Evolutionary conservation across 1,140 invertebrate genomes (phyloP).

Genomic region (Drosophila nigromelanica): DNA sequence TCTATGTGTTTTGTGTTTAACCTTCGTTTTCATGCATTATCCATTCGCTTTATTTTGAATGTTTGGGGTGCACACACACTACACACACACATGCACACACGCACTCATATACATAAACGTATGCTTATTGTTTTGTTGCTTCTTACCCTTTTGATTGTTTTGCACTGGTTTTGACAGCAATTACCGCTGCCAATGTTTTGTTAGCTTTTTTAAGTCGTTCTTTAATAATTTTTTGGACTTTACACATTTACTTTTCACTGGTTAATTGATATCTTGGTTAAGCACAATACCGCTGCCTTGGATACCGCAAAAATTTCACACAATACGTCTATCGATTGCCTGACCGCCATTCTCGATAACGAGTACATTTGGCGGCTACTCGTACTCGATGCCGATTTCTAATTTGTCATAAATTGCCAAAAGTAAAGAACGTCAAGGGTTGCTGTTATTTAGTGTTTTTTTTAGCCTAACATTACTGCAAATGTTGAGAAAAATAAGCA

Average conservation of each 20-base stretch:
- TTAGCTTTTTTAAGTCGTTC: neutral
- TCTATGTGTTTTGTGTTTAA: slow-evolving; percentile 31
- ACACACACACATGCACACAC: slow-evolving; percentile 3
- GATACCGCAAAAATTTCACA: slow-evolving; percentile 36
- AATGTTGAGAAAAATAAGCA: no score
- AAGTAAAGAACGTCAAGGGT: no score
- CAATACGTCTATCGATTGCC: slow-evolving; percentile 6
- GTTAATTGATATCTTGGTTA: slow-evolving; percentile 26
- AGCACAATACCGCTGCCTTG: slow-evolving; percentile 31
- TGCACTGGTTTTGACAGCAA: slow-evolving; percentile 17
- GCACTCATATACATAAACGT: neutral
- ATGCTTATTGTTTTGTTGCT: slow-evolving; percentile 10
- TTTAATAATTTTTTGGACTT: slow-evolving; percentile 6
- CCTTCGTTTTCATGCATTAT: slow-evolving; percentile 38
- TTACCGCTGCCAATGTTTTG: neutral
- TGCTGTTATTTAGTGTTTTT: no score
- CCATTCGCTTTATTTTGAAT: slow-evolving; percentile 27
- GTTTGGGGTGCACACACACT: slow-evolving; percentile 21
- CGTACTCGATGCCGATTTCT: neutral
- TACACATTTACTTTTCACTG: slow-evolving; percentile 19
- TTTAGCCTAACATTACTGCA: no score
- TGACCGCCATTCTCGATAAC: slow-evolving; percentile 11
- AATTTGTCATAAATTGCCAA: no score
- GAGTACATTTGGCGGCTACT: slow-evolving; percentile 8
- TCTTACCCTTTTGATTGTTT: slow-evolving; percentile 11